phyloP scores from a whole-genome alignment of 1,140 invertebrate genomes.

The Fragariocoptes setiger region DNA sequence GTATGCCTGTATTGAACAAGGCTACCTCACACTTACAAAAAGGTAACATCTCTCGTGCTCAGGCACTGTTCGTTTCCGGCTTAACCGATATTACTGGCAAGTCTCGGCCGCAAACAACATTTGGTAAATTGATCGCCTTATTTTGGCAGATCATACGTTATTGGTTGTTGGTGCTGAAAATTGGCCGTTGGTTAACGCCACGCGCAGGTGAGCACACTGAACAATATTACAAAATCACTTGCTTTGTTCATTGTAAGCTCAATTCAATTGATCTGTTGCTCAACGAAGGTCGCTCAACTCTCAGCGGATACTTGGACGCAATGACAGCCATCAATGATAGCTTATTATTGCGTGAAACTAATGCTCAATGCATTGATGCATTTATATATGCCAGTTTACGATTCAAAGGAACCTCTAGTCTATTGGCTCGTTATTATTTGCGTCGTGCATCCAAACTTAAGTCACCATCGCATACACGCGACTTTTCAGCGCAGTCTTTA shows the following conservation, averaged over 20 bases:
- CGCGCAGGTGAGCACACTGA: neutral
- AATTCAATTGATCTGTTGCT: slow-evolving; percentile 7
- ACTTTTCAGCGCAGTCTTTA: slow-evolving; percentile 1
- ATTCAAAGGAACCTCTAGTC: slow-evolving; percentile 6
- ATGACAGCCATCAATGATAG: slow-evolving; percentile 8
- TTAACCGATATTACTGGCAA: slow-evolving; percentile 2
- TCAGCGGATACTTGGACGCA: slow-evolving; percentile 6
- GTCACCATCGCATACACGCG: neutral
- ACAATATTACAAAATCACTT: slow-evolving; percentile 1
- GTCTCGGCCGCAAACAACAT: neutral
- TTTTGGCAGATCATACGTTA: slow-evolving; percentile 2
- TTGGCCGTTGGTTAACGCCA: slow-evolving; percentile 2
- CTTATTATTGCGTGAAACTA: too few relatives aligned
- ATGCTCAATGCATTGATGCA: slow-evolving; percentile 1
- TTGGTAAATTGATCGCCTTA: neutral
- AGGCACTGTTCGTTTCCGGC: slow-evolving; percentile 1
- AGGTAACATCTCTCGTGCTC: slow-evolving; percentile 5
- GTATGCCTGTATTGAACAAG: too few relatives aligned
- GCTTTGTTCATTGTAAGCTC: slow-evolving; percentile 8
- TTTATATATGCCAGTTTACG: slow-evolving; percentile 5
- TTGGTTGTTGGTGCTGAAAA: slow-evolving; percentile 6
- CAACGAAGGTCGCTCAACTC: slow-evolving; percentile 3
- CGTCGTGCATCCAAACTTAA: slow-evolving; percentile 3
- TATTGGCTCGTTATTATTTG: slow-evolving; percentile 8
- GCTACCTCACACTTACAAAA: slow-evolving; percentile 3